These are phyloP conservation scores for Camponotus fellah DNA, from an alignment of 2,888 invertebrate genomes.

Conservation along the genomic window DNA sequence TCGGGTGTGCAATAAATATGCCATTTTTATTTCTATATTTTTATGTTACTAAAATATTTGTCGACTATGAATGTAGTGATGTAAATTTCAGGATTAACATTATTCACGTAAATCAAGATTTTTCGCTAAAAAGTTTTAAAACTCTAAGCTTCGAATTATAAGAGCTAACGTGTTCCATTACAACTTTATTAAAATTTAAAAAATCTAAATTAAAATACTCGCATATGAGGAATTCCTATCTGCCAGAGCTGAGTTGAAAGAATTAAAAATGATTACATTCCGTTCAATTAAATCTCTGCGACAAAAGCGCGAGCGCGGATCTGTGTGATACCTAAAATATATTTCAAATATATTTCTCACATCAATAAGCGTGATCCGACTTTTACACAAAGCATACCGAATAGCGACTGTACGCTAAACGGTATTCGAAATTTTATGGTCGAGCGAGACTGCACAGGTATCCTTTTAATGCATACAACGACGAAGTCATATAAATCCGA, in stretches of 20 bases:
- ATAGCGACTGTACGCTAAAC: slow-evolving; percentile 8
- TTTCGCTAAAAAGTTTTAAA: slow-evolving; percentile 13
- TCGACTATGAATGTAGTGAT: neutral
- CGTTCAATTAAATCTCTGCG: slow-evolving; percentile 1
- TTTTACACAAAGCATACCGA: slow-evolving; percentile 5
- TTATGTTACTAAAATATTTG: slow-evolving; percentile 1
- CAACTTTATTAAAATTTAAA: slow-evolving; percentile 19
- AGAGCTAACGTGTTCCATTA: neutral
- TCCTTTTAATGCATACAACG: slow-evolving; percentile 1
- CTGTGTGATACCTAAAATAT: slow-evolving; percentile 1
- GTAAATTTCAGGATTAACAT: slow-evolving; percentile 20
- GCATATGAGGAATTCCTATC: neutral
- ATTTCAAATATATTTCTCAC: slow-evolving; percentile 10
- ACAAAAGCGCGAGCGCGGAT: neutral
- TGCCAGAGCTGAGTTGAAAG: neutral
- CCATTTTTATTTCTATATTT: slow-evolving; percentile 19
- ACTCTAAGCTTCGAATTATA: slow-evolving; percentile 12
- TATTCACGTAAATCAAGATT: slow-evolving; percentile 18
- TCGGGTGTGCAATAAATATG: neutral
- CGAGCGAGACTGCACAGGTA: slow-evolving; percentile 1
- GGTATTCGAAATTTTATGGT: slow-evolving; percentile 38
- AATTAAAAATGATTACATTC: slow-evolving; percentile 20
- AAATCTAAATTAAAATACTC: neutral
- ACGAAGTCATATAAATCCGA: slow-evolving; percentile 24
- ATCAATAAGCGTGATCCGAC: neutral